Base-by-base conservation (phyloP, 2,113 vertebrate genomes). In the Todiramphus saurophagus region DNA sequence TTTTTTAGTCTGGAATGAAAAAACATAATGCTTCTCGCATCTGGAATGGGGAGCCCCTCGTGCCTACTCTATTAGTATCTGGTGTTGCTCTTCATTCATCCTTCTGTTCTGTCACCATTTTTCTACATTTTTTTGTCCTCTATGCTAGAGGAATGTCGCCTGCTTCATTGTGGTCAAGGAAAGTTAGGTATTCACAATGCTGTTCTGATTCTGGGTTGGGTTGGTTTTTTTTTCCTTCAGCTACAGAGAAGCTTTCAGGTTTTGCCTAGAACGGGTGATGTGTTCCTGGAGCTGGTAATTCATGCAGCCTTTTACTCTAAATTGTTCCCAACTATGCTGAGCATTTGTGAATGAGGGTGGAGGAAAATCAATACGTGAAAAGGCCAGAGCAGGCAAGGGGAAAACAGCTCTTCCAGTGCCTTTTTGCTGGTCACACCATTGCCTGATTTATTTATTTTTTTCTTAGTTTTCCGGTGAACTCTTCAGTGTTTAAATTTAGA, bases 401-500 rank as follows among this genome's bases (percentile, higher is more conserved):
- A 41, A 87, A 55, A 58, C 68, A 48, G 92, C 90, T 91, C 50
- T 84, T 60, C 75, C 80, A 80, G 24, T 6, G 9, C 88, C 94
- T 90, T 64, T 72, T 90, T 85, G 89, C 43, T 77, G 86, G 58
- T 81, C 73, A 78, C 86, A 87, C 83, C 87, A 28, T 27, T 28
- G 64, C 50, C 92, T 91, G 96, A 55, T 58, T 89, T 87, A 81
- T 89, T 85, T 56, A 64, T 75, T 93, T 90, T 91, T 28, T 53
- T 89, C 84, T 89, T 83, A 63, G 69, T 78, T 95, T 90, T 93
- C 19, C 60, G 81, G 5, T 74, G 83, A 77, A 91, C 66, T 72
- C 66, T 79, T 87, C 23, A 59, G 83, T 80, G 92, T 95, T 94
- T 96, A 97, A 83, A 66, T 96, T 77, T 93, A 80, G 86, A 90